phyloP scores from a whole-genome alignment of 2,888 invertebrate species.

The Encarsia formosa region DNA sequence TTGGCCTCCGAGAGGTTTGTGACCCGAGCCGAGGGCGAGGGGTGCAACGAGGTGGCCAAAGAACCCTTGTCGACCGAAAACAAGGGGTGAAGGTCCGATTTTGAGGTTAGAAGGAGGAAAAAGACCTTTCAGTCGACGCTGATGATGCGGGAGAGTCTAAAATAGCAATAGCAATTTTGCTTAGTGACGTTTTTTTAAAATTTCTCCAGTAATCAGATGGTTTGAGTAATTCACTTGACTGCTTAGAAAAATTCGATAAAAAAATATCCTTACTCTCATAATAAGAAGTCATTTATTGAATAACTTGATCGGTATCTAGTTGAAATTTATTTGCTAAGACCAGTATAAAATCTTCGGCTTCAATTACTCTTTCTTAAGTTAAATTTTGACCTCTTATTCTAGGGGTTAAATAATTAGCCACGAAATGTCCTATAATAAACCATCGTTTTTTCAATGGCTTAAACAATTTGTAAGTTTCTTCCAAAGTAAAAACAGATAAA shows the following conservation, averaged over 20 bases:
- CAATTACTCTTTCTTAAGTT: not conserved
- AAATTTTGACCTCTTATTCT: not conserved
- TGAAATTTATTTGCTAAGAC: not conserved
- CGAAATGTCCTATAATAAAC: not conserved
- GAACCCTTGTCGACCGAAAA: no score
- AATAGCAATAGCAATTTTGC: conserved; percentile 29
- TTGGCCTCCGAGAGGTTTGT: no score
- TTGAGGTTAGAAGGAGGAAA: no score
- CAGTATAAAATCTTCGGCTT: not conserved
- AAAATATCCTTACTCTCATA: not conserved
- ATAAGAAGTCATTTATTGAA: not conserved
- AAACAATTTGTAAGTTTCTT: not conserved
- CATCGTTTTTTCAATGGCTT: not conserved
- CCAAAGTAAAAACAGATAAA: not conserved
- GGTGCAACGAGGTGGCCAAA: no score
- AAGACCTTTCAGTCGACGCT: conserved; percentile 35
- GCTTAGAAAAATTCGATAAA: not conserved
- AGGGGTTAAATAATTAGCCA: not conserved
- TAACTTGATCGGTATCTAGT: not conserved
- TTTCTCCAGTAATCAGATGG: conserved; percentile 7
- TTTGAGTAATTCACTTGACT: not conserved
- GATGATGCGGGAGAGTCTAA: conserved; percentile 31
- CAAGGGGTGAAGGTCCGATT: no score
- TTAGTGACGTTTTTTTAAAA: conserved; percentile 27
- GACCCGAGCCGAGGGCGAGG: no score